These are phyloP conservation scores for Platycheirus rosarum DNA, from an alignment of 2,888 invertebrate genomes.

Conservation along the genomic window DNA sequence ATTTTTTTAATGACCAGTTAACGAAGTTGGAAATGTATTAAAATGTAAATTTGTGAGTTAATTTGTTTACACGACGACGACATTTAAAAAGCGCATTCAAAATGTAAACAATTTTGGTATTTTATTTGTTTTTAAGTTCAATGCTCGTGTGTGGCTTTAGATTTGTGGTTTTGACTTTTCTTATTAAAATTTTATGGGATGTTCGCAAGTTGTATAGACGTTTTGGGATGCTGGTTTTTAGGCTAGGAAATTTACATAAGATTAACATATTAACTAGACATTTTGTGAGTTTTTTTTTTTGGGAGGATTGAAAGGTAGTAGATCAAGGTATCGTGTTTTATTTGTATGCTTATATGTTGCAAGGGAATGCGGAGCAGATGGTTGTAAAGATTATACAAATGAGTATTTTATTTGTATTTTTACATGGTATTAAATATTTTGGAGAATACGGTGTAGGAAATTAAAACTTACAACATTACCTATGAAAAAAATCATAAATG, in stretches of 20 bases:
- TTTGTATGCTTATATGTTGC: constrained; percentile 60
- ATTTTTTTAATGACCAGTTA: not conserved
- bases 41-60: constrained; percentile 12
- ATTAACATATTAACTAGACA: constrained; percentile 49
- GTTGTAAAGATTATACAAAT: constrained; percentile 48
- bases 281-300: not conserved
- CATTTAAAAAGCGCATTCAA: constrained; percentile 6
- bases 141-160: constrained; percentile 51
- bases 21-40: not conserved
- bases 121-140: not conserved
- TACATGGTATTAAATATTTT: not conserved
- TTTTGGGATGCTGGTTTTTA: not conserved
- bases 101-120: constrained; percentile 33
- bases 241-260: constrained; percentile 63
- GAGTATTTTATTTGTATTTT: not conserved
- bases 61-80: constrained; percentile 23
- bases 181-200: constrained; percentile 50
- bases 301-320: constrained; percentile 31
- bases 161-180: not conserved
- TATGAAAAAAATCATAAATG: too few relatives aligned
- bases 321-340: constrained; percentile 71
- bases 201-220: constrained; percentile 53
- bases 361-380: not conserved
- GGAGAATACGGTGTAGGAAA: too few relatives aligned
- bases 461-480: too few relatives aligned